Percentiles rank a stretch among this genome's conserved stretches.
phyloP scores from a whole-genome alignment of 1,140 invertebrate species.

The Pararge aegeria region DNA sequence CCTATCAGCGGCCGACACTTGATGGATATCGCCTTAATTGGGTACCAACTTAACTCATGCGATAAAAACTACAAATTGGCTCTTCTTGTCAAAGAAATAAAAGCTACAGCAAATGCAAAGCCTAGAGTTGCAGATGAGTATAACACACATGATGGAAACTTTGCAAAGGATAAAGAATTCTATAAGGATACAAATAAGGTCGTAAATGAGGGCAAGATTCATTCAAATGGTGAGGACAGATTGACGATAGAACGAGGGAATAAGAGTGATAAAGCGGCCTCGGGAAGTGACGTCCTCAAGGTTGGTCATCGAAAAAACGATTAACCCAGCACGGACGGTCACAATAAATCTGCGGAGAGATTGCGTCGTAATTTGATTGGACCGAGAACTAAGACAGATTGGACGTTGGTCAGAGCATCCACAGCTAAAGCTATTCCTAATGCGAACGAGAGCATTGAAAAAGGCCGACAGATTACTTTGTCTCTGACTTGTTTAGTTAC shows the following conservation, averaged over 20 bases:
- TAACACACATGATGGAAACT: constrained; percentile 3
- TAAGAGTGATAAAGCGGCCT: constrained; percentile 46
- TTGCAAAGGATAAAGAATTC: constrained; percentile 24
- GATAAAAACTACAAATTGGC: constrained; percentile 5
- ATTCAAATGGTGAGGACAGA: constrained; percentile 26
- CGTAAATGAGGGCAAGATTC: constrained; percentile 5
- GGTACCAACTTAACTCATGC: neutral
- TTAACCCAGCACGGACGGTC: constrained; percentile 31
- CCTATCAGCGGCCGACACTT: constrained; percentile 33
- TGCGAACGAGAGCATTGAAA: constrained; percentile 3
- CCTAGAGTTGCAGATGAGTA: constrained; percentile 1
- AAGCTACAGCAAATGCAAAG: neutral
- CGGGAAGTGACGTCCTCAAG: constrained; percentile 33
- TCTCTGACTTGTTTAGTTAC: neutral
- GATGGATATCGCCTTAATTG: constrained; percentile 41
- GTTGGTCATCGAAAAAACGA: constrained; percentile 37
- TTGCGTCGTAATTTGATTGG: constrained; percentile 33
- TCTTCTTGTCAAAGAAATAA: constrained; percentile 13
- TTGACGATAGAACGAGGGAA: constrained; percentile 37
- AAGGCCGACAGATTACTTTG: neutral
- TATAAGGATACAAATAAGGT: constrained; percentile 21
- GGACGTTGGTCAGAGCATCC: constrained; percentile 8
- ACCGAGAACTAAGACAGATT: constrained; percentile 13
- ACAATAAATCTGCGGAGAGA: constrained; percentile 34
- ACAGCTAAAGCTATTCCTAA: neutral